Evolutionary conservation across 2,113 vertebrate species (phyloP).

Genomic region (Sebastes fasciatus): DNA sequence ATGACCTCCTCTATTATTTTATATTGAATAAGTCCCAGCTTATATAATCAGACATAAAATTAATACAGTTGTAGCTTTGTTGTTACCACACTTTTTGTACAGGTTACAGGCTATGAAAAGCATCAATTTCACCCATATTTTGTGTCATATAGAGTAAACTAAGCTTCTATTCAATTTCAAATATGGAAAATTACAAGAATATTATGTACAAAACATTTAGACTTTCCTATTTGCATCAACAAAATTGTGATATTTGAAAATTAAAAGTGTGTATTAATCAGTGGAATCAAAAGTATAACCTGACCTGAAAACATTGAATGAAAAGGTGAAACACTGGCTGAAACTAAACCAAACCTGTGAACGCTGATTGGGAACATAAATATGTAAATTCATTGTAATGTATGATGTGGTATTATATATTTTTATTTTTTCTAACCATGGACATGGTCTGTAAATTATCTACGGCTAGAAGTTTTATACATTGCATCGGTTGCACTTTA

Average conservation of each 20-base stretch:
- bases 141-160: background rate
- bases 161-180: background rate
- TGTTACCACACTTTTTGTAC: background rate
- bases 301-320: too few relatives aligned
- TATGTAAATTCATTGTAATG: too few relatives aligned
- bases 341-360: too few relatives aligned
- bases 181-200: background rate
- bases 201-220: background rate
- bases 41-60: background rate
- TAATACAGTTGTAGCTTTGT: background rate
- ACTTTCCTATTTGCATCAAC: background rate
- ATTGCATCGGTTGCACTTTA: too few relatives aligned
- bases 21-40: background rate
- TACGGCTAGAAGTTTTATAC: too few relatives aligned
- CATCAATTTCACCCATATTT: background rate
- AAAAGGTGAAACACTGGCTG: too few relatives aligned
- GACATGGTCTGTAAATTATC: too few relatives aligned
- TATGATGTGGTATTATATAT: too few relatives aligned
- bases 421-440: too few relatives aligned
- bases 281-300: too few relatives aligned
- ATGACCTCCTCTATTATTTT: conserved; percentile 13
- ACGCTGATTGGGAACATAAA: too few relatives aligned
- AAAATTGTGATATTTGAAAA: background rate
- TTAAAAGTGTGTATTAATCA: background rate
- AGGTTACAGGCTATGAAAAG: background rate